A percentile compares a stretch with the other conserved stretches of the same genome.
phyloP scores from a whole-genome alignment of 2,797 vertebrate genomes.

The Tokudaia muenninki region DNA sequence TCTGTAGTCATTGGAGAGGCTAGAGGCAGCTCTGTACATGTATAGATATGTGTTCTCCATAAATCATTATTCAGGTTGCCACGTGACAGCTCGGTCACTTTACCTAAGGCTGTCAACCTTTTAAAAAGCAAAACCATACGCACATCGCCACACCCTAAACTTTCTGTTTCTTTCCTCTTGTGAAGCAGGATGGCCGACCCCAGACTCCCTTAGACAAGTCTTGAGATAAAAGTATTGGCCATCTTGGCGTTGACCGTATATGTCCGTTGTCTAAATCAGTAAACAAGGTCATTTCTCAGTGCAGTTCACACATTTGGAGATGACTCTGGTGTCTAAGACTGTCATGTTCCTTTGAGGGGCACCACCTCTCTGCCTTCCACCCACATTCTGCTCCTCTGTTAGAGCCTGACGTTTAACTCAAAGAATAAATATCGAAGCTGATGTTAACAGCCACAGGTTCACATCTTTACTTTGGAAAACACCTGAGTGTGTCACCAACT shows the following conservation, averaged over 20 bases:
- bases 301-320: conserved; percentile 19
- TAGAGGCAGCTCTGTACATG: background rate
- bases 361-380: background rate
- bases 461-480: background rate
- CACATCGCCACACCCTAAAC: background rate
- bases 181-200: background rate
- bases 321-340: background rate
- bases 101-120: background rate
- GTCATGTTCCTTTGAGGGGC: background rate
- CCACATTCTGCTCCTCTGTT: too few relatives aligned
- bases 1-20: background rate
- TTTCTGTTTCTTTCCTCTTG: background rate
- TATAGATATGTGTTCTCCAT: background rate
- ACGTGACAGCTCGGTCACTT: background rate
- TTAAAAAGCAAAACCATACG: conserved; percentile 31
- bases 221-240: background rate
- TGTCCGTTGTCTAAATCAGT: background rate
- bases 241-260: conserved; percentile 1
- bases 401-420: background rate
- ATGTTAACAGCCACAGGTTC: background rate
- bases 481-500: background rate
- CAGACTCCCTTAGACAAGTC: background rate
- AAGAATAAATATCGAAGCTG: background rate
- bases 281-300: background rate
- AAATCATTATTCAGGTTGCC: background rate